These are phyloP conservation scores for Lacanobia oleracea DNA, from an alignment of 2,888 invertebrate genomes.

Conservation along the genomic window DNA sequence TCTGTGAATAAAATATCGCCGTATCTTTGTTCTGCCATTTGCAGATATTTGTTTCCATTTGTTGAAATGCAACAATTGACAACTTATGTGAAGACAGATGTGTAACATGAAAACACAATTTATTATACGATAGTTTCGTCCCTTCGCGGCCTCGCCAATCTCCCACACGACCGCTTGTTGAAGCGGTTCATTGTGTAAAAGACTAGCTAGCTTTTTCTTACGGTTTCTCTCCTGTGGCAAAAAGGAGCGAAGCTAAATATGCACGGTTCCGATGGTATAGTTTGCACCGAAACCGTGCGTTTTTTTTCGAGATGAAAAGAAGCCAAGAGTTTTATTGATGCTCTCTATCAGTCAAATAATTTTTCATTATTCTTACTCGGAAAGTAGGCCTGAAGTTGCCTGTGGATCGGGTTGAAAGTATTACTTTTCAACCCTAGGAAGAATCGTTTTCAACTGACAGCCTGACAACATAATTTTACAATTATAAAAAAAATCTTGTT, in stretches of 20 bases:
- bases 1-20: constrained; percentile 3
- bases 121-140: constrained; percentile 18
- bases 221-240: neutral
- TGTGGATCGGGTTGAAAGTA: too few relatives aligned
- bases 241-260: neutral
- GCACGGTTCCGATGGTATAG: neutral
- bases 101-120: constrained; percentile 42
- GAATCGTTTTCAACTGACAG: too few relatives aligned
- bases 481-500: too few relatives aligned
- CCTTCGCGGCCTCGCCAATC: constrained; percentile 6
- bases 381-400: too few relatives aligned
- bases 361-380: too few relatives aligned
- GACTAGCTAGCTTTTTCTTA: neutral
- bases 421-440: too few relatives aligned
- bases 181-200: neutral
- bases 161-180: constrained; percentile 4
- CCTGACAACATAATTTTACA: too few relatives aligned
- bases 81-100: constrained; percentile 16
- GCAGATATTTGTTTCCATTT: constrained; percentile 31
- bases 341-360: neutral
- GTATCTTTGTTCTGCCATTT: constrained; percentile 29
- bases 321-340: neutral
- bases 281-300: neutral
- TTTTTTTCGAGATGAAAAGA: too few relatives aligned
- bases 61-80: constrained; percentile 46